These are phyloP conservation scores for Centruroides sculpturatus DNA, from an alignment of 1,140 invertebrate genomes.

Conservation along the genomic window DNA sequence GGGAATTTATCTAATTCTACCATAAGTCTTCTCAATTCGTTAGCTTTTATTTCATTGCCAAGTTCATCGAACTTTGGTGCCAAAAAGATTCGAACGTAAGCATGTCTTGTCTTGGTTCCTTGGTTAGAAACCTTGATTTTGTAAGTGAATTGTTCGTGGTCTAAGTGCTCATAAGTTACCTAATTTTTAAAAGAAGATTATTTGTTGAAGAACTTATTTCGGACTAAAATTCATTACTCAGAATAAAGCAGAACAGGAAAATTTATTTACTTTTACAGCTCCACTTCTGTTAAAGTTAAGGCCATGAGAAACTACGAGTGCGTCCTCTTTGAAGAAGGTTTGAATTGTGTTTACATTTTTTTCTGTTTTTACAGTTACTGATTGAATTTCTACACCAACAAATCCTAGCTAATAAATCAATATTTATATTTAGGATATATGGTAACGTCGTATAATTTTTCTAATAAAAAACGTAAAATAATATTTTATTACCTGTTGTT, in stretches of 20 bases:
- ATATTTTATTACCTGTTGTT: constrained; percentile 9
- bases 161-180: constrained; percentile 54
- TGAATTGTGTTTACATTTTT: constrained; percentile 28
- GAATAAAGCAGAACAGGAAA: no score
- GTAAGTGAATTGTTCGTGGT: constrained; percentile 51
- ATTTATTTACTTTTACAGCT: constrained; percentile 4
- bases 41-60: constrained; percentile 6
- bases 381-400: constrained; percentile 46
- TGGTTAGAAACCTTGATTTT: constrained; percentile 24
- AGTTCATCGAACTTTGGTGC: constrained; percentile 10
- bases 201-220: no score
- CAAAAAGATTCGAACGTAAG: constrained; percentile 6
- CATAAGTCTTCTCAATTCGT: constrained; percentile 16
- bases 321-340: constrained; percentile 30
- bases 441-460: no score
- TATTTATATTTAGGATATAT: no score
- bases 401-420: constrained; percentile 30
- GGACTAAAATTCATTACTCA: no score
- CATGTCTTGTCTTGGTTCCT: constrained; percentile 22
- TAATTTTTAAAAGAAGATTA: constrained; percentile 18
- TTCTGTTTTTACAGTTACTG: constrained; percentile 40
- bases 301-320: constrained; percentile 8
- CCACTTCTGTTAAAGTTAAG: constrained; percentile 7
- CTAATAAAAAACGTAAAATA: no score
- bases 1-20: constrained; percentile 9